Conservation (phyloP, 2,888 invertebrate species). For the Girardia tigrina region DNA sequence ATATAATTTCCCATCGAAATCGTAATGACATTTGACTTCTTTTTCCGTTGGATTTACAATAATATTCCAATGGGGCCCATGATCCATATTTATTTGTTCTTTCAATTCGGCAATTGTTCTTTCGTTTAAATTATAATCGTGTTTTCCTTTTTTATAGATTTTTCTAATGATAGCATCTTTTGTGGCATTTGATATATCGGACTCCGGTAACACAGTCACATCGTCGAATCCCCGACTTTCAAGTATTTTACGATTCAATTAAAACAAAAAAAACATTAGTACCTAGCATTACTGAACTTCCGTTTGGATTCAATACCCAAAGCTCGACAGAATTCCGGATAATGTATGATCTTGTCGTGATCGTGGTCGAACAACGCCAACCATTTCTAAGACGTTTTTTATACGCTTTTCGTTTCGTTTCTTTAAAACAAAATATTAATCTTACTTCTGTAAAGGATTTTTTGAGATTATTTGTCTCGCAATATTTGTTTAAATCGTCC, state of each 20-base stretch:
- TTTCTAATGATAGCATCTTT: constrained; percentile 10
- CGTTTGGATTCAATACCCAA: background rate
- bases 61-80: background rate
- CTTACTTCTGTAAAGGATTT: constrained; percentile 11
- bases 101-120: background rate
- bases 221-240: background rate
- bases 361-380: background rate
- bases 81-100: background rate
- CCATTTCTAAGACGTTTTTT: background rate
- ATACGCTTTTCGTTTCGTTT: too few relatives aligned
- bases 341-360: background rate
- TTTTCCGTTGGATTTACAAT: background rate
- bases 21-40: constrained; percentile 6
- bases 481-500: constrained; percentile 13
- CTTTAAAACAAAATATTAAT: background rate
- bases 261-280: background rate
- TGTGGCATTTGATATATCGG: constrained; percentile 2
- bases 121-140: background rate
- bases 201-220: background rate
- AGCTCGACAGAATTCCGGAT: background rate
- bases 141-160: background rate
- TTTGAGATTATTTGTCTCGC: constrained; percentile 21
- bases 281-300: background rate
- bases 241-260: background rate
- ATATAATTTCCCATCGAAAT: constrained; percentile 23